These are phyloP conservation scores for Drosophila rellima DNA, from an alignment of 2,888 invertebrate species.

Conservation along the genomic window DNA sequence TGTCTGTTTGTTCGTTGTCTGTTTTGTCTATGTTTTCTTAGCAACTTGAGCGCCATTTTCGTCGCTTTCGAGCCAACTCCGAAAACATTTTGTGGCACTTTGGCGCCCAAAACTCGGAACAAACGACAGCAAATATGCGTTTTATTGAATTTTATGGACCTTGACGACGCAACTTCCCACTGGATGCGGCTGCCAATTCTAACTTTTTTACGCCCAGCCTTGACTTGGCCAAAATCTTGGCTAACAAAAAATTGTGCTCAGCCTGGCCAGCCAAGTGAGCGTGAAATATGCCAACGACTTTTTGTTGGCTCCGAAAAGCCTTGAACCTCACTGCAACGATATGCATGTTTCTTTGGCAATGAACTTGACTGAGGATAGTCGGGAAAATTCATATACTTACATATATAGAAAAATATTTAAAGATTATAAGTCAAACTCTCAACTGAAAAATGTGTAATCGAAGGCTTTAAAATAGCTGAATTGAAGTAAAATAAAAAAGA, in stretches of 20 bases:
- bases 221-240: conserved; percentile 43
- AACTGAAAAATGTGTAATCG: not conserved
- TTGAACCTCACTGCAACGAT: conserved; percentile 49
- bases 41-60: conserved; percentile 67
- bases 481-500: too few relatives aligned
- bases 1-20: conserved; percentile 31
- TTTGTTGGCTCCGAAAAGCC: conserved; percentile 37
- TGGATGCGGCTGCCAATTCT: conserved; percentile 34
- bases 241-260: conserved; percentile 32
- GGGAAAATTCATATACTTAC: not conserved
- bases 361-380: conserved; percentile 49
- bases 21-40: conserved; percentile 57
- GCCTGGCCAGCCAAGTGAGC: conserved; percentile 59
- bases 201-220: conserved; percentile 16
- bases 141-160: conserved; percentile 83
- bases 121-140: conserved; percentile 82
- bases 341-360: conserved; percentile 45
- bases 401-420: not conserved
- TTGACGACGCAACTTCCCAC: conserved; percentile 43
- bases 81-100: conserved; percentile 73
- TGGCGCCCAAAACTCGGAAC: conserved; percentile 79
- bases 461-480: too few relatives aligned
- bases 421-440: not conserved
- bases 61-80: conserved; percentile 47
- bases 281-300: conserved; percentile 64